A percentile compares a stretch with the other conserved stretches of the same genome.
Conservation (phyloP, 2,888 invertebrate genomes). For the Esperia sulphurella region DNA sequence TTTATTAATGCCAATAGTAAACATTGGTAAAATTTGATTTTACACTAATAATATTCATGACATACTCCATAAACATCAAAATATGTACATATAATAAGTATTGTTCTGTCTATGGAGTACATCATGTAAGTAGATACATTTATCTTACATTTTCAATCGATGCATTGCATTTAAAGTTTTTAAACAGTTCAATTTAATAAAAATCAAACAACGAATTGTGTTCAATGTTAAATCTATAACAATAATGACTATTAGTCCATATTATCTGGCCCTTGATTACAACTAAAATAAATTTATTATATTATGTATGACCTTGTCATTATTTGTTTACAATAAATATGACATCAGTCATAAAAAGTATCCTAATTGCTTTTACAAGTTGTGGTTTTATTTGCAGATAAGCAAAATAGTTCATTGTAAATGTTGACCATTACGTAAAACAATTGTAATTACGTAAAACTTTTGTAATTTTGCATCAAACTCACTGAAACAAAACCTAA, state of each 20-base stretch:
- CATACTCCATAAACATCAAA: conserved; percentile 36
- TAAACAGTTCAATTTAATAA: conserved; percentile 74
- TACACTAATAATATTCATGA: conserved; percentile 44
- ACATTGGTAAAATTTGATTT: conserved; percentile 45
- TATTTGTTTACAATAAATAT: conserved; percentile 5
- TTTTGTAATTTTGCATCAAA: no score
- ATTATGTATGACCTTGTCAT: conserved; percentile 24
- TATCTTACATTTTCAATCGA: conserved; percentile 75
- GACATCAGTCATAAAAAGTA: neutral
- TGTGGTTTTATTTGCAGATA: neutral
- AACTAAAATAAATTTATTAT: conserved; percentile 42
- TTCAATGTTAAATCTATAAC: conserved; percentile 51
- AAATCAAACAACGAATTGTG: conserved; percentile 72
- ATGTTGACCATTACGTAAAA: no score
- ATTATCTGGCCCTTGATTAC: conserved; percentile 56
- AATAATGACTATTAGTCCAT: conserved; percentile 53
- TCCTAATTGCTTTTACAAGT: neutral
- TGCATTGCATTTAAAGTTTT: conserved; percentile 75
- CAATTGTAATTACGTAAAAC: no score
- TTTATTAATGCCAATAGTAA: conserved; percentile 2
- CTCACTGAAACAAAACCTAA: neutral
- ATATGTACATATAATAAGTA: conserved; percentile 25
- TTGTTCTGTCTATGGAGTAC: conserved; percentile 40
- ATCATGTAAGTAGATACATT: conserved; percentile 65
- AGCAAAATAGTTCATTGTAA: no score